phyloP scores from a whole-genome alignment of 92 coral and sea anemone genomes.

The Blastomussa wellsi region DNA sequence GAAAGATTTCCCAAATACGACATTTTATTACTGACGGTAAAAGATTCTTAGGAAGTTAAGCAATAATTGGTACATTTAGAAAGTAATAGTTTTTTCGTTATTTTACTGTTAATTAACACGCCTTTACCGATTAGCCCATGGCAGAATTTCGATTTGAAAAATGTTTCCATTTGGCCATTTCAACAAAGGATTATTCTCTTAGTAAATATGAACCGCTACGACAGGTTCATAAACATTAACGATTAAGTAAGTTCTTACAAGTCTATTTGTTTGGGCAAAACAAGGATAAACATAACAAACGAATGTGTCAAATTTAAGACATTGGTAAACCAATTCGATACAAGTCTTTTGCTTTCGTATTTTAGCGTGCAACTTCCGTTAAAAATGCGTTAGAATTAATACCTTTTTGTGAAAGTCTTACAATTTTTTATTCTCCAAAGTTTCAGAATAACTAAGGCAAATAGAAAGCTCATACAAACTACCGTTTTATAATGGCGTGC shows the following conservation, averaged over 20 bases:
- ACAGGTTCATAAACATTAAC: conserved; percentile 11
- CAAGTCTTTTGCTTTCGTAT: not conserved
- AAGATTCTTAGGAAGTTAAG: not conserved
- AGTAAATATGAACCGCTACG: not conserved
- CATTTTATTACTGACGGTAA: not conserved
- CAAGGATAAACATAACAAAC: not conserved
- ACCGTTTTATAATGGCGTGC: not conserved
- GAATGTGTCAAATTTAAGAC: conserved; percentile 1
- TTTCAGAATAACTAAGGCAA: not conserved
- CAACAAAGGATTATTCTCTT: not conserved
- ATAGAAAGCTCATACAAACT: not conserved
- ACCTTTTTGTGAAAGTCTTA: not conserved
- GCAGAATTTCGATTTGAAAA: not conserved
- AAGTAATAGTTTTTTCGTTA: not conserved
- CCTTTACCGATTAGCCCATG: not conserved
- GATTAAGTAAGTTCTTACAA: not conserved
- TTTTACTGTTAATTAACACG: not conserved
- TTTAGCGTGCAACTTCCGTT: not conserved
- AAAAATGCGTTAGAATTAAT: not conserved
- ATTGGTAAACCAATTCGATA: conserved; percentile 14
- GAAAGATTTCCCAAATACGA: not conserved
- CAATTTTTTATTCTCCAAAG: not conserved
- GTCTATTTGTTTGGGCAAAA: conserved; percentile 15
- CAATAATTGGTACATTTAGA: not conserved
- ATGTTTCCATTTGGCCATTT: not conserved